Percentiles rank a stretch among this genome's conserved stretches.
Evolutionary conservation across 1,140 invertebrate species (phyloP).

Genomic region (Papilio xuthus): DNA sequence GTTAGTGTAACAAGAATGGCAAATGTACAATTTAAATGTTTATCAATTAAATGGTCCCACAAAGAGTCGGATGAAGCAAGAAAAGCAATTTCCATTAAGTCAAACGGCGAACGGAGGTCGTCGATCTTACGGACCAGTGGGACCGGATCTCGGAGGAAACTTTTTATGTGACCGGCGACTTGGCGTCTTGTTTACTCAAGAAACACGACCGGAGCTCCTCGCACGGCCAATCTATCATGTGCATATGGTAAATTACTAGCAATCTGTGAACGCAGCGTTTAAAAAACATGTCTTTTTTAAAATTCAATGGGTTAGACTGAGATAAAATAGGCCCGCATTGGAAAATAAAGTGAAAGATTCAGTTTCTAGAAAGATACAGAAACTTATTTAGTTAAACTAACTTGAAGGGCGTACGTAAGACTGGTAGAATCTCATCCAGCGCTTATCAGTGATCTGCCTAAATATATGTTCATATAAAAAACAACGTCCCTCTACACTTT

Average conservation of each 20-base stretch:
- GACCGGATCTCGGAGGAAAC: slow-evolving; percentile 75
- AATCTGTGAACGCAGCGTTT: neutral
- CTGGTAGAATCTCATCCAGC: neutral
- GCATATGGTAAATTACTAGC: slow-evolving; percentile 32
- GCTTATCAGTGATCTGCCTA: neutral
- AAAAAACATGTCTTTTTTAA: neutral
- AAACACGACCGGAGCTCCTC: slow-evolving; percentile 55
- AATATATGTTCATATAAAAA: neutral
- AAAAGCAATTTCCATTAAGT: slow-evolving; percentile 78
- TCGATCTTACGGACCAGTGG: slow-evolving; percentile 74
- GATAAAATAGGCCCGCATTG: neutral
- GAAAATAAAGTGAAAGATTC: neutral
- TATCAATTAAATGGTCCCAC: slow-evolving; percentile 51
- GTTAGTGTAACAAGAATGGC: neutral
- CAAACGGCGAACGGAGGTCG: slow-evolving; percentile 73
- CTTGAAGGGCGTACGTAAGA: neutral
- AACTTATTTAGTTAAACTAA: neutral
- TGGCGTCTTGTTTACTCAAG: slow-evolving; percentile 73
- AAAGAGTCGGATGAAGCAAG: slow-evolving; percentile 60
- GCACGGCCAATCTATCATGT: slow-evolving; percentile 48
- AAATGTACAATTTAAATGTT: slow-evolving; percentile 42
- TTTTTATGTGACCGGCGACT: slow-evolving; percentile 73
- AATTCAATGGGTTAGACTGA: neutral
- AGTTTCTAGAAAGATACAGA: neutral
- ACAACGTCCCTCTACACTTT: neutral